These are phyloP conservation scores for Origma solitaria DNA, from an alignment of 2,113 vertebrate species.

Conservation along the genomic window DNA sequence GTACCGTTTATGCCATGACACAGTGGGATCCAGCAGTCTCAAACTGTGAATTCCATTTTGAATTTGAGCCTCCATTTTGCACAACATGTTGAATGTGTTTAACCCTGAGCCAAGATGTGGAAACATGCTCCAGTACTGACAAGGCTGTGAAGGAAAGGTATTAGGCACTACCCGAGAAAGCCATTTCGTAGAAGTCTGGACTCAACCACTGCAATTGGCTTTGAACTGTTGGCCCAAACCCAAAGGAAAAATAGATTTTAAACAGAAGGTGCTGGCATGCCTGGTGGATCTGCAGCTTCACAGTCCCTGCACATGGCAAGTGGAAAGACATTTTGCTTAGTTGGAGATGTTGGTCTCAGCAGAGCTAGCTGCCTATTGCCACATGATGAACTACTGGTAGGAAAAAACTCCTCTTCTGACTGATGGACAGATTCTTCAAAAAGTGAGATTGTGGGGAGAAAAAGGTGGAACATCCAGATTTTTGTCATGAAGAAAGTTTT, in stretches of 20 bases:
- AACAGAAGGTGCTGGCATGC: conserved; percentile 52
- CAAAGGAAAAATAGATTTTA: conserved; percentile 56
- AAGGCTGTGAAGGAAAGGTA: conserved; percentile 31
- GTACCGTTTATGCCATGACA: conserved; percentile 2
- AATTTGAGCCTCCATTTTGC: conserved; percentile 26
- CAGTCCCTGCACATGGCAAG: background rate
- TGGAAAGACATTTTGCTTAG: background rate
- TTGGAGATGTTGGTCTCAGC: background rate
- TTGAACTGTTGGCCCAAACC: conserved; percentile 12
- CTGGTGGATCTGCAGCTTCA: conserved; percentile 26
- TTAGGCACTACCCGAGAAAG: background rate
- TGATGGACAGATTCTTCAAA: background rate
- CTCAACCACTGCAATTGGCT: conserved; percentile 27
- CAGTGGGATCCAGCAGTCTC: background rate
- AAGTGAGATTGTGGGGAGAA: background rate
- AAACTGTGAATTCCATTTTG: conserved; percentile 39
- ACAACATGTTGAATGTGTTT: background rate
- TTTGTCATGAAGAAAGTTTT: background rate
- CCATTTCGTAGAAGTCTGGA: conserved; percentile 6
- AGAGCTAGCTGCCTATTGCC: background rate
- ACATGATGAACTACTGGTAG: background rate
- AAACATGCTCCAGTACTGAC: background rate
- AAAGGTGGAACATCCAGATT: background rate
- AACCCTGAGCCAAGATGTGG: background rate
- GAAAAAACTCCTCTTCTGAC: background rate